A percentile compares a stretch with the other conserved stretches of the same genome.
These are phyloP conservation scores for Eupithecia subfuscata DNA, from an alignment of 2,888 invertebrate genomes.

Conservation along the genomic window DNA sequence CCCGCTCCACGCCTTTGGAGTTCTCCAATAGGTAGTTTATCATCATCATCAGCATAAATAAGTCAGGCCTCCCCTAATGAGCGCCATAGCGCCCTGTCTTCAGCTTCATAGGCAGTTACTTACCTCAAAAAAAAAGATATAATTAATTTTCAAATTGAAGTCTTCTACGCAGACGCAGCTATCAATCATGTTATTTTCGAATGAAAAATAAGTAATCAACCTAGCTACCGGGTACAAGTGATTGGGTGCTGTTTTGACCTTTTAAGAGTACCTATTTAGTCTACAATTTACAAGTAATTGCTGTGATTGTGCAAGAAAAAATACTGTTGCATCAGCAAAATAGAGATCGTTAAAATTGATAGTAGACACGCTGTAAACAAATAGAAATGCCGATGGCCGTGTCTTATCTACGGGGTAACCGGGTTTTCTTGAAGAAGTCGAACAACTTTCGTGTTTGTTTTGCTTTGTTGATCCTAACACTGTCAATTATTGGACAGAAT, in stretches of 20 bases:
- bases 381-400: background rate
- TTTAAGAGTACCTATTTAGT: background rate
- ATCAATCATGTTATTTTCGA: background rate
- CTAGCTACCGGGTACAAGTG: background rate
- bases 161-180: background rate
- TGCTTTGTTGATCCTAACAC: conserved; percentile 1
- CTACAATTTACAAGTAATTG: background rate
- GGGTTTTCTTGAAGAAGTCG: background rate
- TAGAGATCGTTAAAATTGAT: background rate
- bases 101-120: no score
- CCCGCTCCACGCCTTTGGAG: no score
- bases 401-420: background rate
- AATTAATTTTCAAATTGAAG: background rate
- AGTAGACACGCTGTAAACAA: background rate
- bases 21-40: no score
- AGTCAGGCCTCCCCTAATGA: no score
- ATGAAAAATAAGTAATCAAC: background rate
- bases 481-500: background rate
- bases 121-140: background rate
- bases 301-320: conserved; percentile 15
- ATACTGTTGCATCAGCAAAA: conserved; percentile 29
- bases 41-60: no score
- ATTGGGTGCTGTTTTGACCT: conserved; percentile 3
- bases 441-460: background rate
- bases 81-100: no score